A percentile compares a stretch with the other conserved stretches of the same genome.
phyloP scores from a whole-genome alignment of 2,113 vertebrate genomes.

The Saguinus midas region DNA sequence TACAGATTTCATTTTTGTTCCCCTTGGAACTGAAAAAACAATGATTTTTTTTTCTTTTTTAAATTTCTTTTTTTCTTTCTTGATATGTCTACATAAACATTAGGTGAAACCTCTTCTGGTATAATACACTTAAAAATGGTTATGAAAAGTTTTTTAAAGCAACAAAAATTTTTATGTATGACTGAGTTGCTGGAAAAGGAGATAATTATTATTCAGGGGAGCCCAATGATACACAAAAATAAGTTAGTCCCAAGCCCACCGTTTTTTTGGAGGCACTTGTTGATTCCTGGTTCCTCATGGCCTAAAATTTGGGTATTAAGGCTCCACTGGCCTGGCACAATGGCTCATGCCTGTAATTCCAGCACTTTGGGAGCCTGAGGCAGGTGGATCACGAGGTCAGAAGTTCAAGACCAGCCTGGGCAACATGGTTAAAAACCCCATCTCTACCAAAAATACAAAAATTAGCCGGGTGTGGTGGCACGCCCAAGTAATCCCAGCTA shows the following conservation, averaged over 20 bases:
- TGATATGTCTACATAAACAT: not conserved
- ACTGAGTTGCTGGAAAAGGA: not conserved
- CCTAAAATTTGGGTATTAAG: not conserved
- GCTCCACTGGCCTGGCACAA: too few species aligned
- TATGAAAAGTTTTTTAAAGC: not conserved
- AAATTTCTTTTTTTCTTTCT: too few species aligned
- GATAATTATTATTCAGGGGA: not conserved
- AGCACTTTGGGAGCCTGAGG: too few species aligned
- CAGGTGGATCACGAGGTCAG: too few species aligned
- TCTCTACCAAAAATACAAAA: too few species aligned
- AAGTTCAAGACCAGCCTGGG: too few species aligned
- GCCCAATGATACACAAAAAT: not conserved
- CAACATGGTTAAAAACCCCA: too few species aligned
- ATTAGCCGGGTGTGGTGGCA: too few species aligned
- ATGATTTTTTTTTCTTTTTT: too few species aligned
- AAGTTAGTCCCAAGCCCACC: not conserved
- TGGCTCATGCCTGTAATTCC: too few species aligned
- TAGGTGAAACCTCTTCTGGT: not conserved
- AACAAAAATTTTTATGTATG: not conserved
- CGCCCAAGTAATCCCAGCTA: too few species aligned
- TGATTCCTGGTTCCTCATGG: not conserved
- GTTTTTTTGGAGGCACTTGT: not conserved
- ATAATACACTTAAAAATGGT: not conserved
- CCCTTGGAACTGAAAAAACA: too few species aligned
- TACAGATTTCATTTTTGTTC: not conserved